Conservation (phyloP, 2,888 invertebrate species). For the Miltochrista miniata region DNA sequence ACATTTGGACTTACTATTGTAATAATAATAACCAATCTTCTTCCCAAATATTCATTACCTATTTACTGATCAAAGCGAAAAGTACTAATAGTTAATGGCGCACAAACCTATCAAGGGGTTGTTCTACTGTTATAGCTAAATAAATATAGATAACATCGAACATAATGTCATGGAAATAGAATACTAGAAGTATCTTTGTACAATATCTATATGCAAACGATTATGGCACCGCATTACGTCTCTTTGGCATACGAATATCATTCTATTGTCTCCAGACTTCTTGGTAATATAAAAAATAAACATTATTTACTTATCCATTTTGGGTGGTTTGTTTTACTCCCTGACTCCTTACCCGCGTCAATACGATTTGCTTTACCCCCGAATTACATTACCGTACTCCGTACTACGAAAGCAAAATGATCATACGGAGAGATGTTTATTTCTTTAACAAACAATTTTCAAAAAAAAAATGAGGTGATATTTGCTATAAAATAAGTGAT, state of each 20-base stretch:
- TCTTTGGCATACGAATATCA: conserved; percentile 37
- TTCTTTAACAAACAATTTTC: conserved; percentile 20
- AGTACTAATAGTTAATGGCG: not conserved
- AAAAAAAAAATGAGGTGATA: conserved; percentile 2
- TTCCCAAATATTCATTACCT: not conserved
- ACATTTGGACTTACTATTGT: too few relatives aligned
- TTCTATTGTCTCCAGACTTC: conserved; percentile 29
- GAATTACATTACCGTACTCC: conserved; percentile 36
- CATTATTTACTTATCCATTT: conserved; percentile 44
- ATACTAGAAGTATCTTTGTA: conserved; percentile 30
- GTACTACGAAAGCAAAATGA: conserved; percentile 29
- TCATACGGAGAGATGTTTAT: conserved; percentile 20
- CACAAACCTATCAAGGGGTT: conserved; percentile 2
- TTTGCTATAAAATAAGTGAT: too few relatives aligned
- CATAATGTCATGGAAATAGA: conserved; percentile 32
- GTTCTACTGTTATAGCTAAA: conserved; percentile 14
- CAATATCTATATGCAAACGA: conserved; percentile 27
- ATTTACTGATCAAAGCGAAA: too few relatives aligned
- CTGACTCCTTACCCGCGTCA: conserved; percentile 36
- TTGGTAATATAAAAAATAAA: conserved; percentile 34
- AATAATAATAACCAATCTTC: too few relatives aligned
- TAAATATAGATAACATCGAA: conserved; percentile 17
- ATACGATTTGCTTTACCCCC: conserved; percentile 39
- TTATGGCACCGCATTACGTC: conserved; percentile 29
- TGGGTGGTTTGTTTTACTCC: conserved; percentile 34